Evolutionary conservation across 2,113 vertebrate genomes (phyloP).

Genomic region (Ctenodactylus gundi): DNA sequence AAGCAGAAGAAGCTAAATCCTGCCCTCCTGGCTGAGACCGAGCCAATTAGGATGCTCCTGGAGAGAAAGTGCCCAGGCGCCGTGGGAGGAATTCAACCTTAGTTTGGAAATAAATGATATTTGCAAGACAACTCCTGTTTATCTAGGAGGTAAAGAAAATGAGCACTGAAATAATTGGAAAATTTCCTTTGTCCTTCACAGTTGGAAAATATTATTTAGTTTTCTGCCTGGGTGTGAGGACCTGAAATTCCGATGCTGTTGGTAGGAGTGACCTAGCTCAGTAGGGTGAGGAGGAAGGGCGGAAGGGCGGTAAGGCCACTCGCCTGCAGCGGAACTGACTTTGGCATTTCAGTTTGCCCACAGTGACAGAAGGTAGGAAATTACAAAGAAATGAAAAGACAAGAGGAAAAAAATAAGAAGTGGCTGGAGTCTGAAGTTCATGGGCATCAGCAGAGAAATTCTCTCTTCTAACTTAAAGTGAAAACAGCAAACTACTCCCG

Average conservation of each 20-base stretch:
- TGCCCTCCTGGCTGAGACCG: neutral
- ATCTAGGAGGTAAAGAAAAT: neutral
- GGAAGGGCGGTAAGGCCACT: fast-evolving
- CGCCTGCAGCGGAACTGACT: neutral
- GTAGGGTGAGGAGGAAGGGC: neutral
- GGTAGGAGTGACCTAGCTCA: neutral
- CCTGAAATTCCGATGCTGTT: neutral
- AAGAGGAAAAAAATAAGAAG: neutral
- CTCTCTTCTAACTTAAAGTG: neutral
- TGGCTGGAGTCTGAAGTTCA: neutral
- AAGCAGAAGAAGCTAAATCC: neutral
- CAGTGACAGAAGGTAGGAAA: neutral
- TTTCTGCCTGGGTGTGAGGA: neutral
- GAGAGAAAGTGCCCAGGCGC: neutral
- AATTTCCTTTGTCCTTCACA: neutral
- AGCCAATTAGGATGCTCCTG: neutral
- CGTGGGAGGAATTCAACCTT: neutral
- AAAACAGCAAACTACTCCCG: neutral
- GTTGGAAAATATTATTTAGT: neutral
- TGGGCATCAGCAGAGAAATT: neutral
- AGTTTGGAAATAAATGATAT: neutral
- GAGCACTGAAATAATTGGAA: neutral
- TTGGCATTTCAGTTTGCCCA: neutral
- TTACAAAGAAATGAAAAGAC: neutral
- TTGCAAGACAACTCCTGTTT: neutral